Evolutionary conservation across 2,888 invertebrate genomes (phyloP).

Genomic region (Octonoba sinensis): DNA sequence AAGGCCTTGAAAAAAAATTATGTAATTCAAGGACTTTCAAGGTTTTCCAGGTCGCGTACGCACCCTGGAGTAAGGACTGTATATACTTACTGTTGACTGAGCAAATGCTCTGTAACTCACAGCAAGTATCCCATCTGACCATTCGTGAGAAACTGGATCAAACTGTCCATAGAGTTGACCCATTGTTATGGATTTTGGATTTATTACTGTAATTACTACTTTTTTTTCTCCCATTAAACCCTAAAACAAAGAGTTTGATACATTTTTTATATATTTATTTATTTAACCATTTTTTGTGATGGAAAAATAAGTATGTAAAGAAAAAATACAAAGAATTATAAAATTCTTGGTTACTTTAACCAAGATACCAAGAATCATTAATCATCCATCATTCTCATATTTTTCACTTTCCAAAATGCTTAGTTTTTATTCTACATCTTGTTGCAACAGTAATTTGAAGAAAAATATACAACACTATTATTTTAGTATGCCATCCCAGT

Average conservation of each 20-base stretch:
- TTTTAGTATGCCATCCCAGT: too few species aligned
- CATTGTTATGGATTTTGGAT: slow-evolving; percentile 74
- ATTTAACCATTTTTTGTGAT: not conserved
- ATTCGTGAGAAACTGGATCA: slow-evolving; percentile 74
- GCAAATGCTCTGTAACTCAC: slow-evolving; percentile 73
- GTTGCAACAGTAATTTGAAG: too few species aligned
- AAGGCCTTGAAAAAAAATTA: too few species aligned
- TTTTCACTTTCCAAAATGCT: too few species aligned
- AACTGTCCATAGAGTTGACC: slow-evolving; percentile 76
- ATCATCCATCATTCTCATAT: too few species aligned
- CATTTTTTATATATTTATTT: not conserved
- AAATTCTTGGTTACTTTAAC: not conserved
- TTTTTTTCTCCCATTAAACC: slow-evolving; percentile 69
- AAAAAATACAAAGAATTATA: too few species aligned
- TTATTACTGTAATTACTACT: slow-evolving; percentile 73
- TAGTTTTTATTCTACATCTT: too few species aligned
- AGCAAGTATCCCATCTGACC: slow-evolving; percentile 73
- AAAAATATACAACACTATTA: too few species aligned
- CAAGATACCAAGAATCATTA: not conserved
- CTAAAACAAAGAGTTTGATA: slow-evolving; percentile 48
- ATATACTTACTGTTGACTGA: slow-evolving; percentile 70
- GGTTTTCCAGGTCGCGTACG: too few species aligned
- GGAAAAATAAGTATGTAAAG: not conserved
- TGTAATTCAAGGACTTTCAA: too few species aligned
- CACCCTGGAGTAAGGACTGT: too few species aligned